Evolutionary conservation across 2,113 vertebrate genomes (phyloP).

Genomic region (Eleginops maclovinus): DNA sequence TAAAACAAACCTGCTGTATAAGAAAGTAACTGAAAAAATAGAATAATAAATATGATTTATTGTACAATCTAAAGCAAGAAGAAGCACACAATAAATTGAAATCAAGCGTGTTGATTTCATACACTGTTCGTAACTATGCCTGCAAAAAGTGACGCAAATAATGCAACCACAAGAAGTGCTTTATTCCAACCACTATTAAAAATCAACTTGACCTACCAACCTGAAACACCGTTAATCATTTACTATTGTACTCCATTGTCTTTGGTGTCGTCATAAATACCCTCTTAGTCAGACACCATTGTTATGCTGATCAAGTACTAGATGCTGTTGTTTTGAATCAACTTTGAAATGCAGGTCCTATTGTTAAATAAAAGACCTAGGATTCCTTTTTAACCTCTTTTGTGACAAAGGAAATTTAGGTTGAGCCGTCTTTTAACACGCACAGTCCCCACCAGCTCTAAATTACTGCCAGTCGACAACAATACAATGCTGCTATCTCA

Average conservation of each 20-base stretch:
- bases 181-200: background rate
- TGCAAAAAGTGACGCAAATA: background rate
- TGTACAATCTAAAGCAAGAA: too few relatives aligned
- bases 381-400: slow-evolving; percentile 1
- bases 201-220: background rate
- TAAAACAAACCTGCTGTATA: too few relatives aligned
- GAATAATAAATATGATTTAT: too few relatives aligned
- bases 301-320: slow-evolving; percentile 25
- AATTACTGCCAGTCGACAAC: background rate
- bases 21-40: too few relatives aligned
- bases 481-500: too few relatives aligned
- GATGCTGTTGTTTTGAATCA: slow-evolving; percentile 13
- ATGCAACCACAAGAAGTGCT: background rate
- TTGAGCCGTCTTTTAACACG: background rate
- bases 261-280: slow-evolving; percentile 9
- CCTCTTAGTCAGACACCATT: slow-evolving; percentile 21
- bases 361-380: slow-evolving; percentile 35
- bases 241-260: slow-evolving; percentile 36
- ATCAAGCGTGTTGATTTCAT: too few relatives aligned
- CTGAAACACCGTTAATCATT: slow-evolving; percentile 21
- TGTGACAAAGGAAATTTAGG: slow-evolving; percentile 33
- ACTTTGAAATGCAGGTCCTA: background rate
- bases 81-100: too few relatives aligned
- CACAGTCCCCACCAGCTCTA: background rate
- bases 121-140: background rate